These are phyloP conservation scores for Takifugu ocellatus DNA, from an alignment of 2,797 vertebrate genomes.

Conservation along the genomic window DNA sequence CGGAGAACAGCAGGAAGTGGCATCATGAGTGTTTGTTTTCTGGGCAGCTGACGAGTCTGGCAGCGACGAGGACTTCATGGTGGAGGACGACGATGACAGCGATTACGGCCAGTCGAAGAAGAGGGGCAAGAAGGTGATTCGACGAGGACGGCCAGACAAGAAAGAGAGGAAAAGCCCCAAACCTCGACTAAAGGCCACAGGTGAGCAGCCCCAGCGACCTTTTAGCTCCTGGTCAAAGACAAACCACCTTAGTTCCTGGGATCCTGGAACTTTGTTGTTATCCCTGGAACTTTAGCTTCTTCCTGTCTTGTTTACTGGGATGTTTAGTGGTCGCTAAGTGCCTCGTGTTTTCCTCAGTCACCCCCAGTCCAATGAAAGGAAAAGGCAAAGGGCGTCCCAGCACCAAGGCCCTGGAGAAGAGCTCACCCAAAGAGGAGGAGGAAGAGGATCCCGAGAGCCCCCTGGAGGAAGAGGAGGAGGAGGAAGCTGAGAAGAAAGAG, in stretches of 20 bases:
- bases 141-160: constrained; percentile 90
- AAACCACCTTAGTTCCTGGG: not conserved
- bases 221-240: not conserved
- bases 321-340: too few relatives aligned
- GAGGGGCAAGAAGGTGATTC: constrained; percentile 92
- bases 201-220: constrained; percentile 58
- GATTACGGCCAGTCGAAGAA: constrained; percentile 98
- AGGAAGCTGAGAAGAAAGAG: constrained; percentile 84
- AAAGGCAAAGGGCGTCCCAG: constrained; percentile 95
- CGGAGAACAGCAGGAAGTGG: not conserved
- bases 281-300: too few relatives aligned
- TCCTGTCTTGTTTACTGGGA: too few relatives aligned
- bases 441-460: constrained; percentile 77
- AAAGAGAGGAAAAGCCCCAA: constrained; percentile 99
- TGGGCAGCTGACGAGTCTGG: constrained; percentile 77
- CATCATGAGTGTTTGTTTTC: not conserved
- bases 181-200: constrained; percentile 98
- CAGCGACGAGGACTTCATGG: constrained; percentile 96
- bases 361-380: constrained; percentile 95
- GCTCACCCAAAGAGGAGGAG: constrained; percentile 90
- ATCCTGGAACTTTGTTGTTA: too few relatives aligned
- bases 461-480: constrained; percentile 79
- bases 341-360: constrained; percentile 73
- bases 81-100: constrained; percentile 97
- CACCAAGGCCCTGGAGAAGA: constrained; percentile 91